Base-by-base conservation (phyloP, 2,797 vertebrate genomes). In the Halcyon smyrnensis region DNA sequence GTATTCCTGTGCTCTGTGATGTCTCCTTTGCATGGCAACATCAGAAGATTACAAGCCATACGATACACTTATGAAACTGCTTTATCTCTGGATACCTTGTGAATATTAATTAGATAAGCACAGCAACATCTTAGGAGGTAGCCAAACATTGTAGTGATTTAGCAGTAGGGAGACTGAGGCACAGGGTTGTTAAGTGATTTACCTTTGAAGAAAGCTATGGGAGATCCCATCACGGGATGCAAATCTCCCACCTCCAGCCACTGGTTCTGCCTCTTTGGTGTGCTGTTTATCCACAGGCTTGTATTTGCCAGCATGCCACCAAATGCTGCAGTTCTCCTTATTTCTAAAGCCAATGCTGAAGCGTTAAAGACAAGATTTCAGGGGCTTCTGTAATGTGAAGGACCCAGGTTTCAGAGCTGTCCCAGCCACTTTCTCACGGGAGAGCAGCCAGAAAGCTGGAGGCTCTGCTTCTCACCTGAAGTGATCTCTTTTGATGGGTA, bases 141-240 rank as follows among this genome's bases (percentile, higher is more conserved):
- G 27, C 43, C 51, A 84, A 57, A 80, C 46, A 7, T 24, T 75
- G 5, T 10, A 84, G 69, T 32, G 68, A 78, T 92, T 95, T 65
- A 88, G 80, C 74, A 74, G 65, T 8, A 32, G 79, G 83, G 73
- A 90, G 39, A 88, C 43, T 63, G 91, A 95, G 80, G 87, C 79
- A 60, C 46, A 7, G 48, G n/a, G 14, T 4, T 78, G 18, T 77
- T 62, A 53, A 83, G 37, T 15, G 59, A 75, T 91, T 92, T 65
- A 48, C 37, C 79, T 92, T 73, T 82, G 80, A 94, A 70, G 80
- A 67, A 81, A 90, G 46, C 84, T 54, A 17, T 62, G 64, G 90
- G 71, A 93, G 82, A 65, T 46, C 62, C 79, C 73, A 62, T 76
- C 46, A 9, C 12, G 48, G 79, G 67, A 37, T 84, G 77, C 50